Base-by-base conservation (phyloP, 2,797 vertebrate genomes). In the Siniperca scherzeri region DNA sequence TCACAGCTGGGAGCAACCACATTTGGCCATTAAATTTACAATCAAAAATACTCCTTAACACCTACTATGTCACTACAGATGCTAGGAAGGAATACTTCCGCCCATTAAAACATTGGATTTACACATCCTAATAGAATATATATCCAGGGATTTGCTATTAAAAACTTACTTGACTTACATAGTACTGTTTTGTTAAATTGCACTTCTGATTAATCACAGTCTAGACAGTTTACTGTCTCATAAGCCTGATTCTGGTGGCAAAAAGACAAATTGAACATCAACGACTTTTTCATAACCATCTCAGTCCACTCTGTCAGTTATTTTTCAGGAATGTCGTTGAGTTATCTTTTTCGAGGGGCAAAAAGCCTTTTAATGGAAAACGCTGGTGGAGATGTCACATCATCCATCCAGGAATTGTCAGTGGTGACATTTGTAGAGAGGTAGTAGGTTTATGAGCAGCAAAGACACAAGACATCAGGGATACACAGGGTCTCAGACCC, bases 391-490 rank as follows among this genome's bases (percentile, higher is more conserved):
- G 50, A 71, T 57, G 73, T 83, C 82, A 68, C 52, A 64, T 73
- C 77, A 80, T 82, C 70, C 66, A 76, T 73, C 66, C 7, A 0
- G n/a, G 74, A 86, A 76, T 64, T 78, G 87, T 81, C 78, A 84
- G 56, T 9, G 33, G 25, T 84, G 86, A 90, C 83, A 86, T 87
- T 88, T 86, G 77, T 78, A 30, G 71, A 80, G 69, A 66, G n/a
- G 64, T 53, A 56, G 30, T 19, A 62, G 21, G 38, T 78, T 87
- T 70, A 79, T 5, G 1, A 65, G 80, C 74, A 56, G 30, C 14
- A 68, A 27, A 27, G 27, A 27, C 27, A 27, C 27, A 70, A 80
- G 61, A 73, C 19, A 68, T 5, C 21, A 36, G 42, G 56, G 73
- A 77, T 62, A 74, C 27, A 44, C n/a, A 53, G 17, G 44, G n/a